These are phyloP conservation scores for Pyrocephalus nanus DNA, from an alignment of 2,797 vertebrate genomes.

Conservation along the genomic window DNA sequence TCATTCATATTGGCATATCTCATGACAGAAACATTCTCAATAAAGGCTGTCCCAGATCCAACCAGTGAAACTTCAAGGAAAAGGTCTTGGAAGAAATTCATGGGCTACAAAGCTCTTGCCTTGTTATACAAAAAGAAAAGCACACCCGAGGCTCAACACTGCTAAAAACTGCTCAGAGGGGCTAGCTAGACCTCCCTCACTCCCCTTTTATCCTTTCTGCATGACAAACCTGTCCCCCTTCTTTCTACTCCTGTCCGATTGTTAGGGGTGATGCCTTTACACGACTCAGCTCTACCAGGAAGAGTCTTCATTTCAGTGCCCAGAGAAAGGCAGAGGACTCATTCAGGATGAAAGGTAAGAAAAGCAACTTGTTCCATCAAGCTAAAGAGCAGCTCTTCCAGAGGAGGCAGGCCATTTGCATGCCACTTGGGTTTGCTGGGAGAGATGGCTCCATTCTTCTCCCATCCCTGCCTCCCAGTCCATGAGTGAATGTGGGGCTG, in stretches of 20 bases:
- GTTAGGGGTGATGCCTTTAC: neutral
- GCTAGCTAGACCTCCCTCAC: accelerated
- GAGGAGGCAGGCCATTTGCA: constrained; percentile 14
- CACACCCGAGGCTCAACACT: accelerated
- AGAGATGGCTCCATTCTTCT: constrained; percentile 3
- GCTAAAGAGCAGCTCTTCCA: constrained; percentile 45
- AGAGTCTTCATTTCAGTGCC: neutral
- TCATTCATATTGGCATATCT: neutral
- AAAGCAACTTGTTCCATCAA: constrained; percentile 52
- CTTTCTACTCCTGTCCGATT: neutral
- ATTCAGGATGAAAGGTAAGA: constrained; percentile 48
- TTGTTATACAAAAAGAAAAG: neutral
- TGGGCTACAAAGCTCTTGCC: neutral
- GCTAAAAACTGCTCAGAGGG: neutral
- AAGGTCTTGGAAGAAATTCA: neutral
- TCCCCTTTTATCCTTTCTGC: neutral
- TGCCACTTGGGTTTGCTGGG: neutral
- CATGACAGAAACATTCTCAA: neutral
- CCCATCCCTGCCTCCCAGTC: neutral
- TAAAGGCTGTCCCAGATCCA: neutral
- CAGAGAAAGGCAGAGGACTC: neutral
- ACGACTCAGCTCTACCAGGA: neutral
- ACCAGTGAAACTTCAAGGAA: neutral
- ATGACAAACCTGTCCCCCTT: neutral
- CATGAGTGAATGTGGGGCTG: neutral